Evolutionary conservation across 2,888 invertebrate species (phyloP), one percentile per base, ranked within the genome.

Genomic region (Eristalinus sepulchralis): DNA sequence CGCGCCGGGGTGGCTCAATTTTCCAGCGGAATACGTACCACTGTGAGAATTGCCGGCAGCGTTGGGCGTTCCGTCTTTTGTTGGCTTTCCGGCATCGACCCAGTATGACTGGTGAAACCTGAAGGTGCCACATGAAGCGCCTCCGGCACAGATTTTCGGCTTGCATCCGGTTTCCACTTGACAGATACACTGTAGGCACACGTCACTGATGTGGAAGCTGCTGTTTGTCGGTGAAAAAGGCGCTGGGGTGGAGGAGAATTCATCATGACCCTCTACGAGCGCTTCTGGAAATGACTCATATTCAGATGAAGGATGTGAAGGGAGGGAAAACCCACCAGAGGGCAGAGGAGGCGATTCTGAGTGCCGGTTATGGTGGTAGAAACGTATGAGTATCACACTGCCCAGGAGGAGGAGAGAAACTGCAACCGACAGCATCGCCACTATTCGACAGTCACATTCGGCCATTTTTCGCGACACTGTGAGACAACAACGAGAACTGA

Each of bases 121-220:
- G 88, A 89, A 91, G 75, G 89, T 79, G 33, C 90, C 90, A 47
- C 90, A 91, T 0, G 86, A 75, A 24, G 36, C 27, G n/a, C 78
- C 77, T 1, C 64, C 68, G 6, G 20, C 10, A 72, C 89, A 90
- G 64, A 53, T 85, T 27, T 81, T 88, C 31, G 88, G 86, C 24
- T 82, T 82, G 47, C 90, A 89, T 11, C 80, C 83, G 13, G 90
- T 89, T 3, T 88, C 71, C 0, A 90, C 89, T 47, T 87, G 82
- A 31, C 91, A 91, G 24, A 91, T 88, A 85, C 91, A 91, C 60
- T 83, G 80, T 34, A 91, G 70, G 73, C 91, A 91, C 31, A 88
- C 82, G 2, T 80, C 89, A 73, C 60, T 89, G 34, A 88, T 59
- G 53, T 77, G 39, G 17, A 67, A 67, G 47, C 17, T 8, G 1